Conservation (phyloP, 2,888 invertebrate genomes). For the Galeopsomyia nigrocyanea region DNA sequence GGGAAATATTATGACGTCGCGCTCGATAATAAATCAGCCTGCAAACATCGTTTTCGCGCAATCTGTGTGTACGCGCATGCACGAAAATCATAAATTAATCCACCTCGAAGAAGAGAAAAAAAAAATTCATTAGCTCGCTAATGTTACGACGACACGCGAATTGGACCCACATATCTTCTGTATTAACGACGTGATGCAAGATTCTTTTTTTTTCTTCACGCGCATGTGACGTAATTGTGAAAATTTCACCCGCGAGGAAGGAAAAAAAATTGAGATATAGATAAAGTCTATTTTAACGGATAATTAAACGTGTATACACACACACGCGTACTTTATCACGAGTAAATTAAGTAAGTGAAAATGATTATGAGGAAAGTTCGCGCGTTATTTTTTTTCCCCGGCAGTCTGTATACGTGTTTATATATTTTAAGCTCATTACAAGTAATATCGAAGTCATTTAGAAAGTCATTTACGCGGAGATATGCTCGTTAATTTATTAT, state of each 20-base stretch:
- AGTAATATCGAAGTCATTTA: conserved; percentile 24
- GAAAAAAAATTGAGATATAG: too few species aligned
- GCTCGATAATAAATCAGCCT: too few species aligned
- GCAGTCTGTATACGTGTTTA: background rate
- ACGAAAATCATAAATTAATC: too few species aligned
- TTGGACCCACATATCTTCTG: too few species aligned
- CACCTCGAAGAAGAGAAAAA: too few species aligned
- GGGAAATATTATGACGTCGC: too few species aligned
- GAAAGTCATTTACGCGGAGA: conserved; percentile 14
- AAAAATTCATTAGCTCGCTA: too few species aligned
- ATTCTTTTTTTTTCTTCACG: background rate
- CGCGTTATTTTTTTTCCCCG: conserved; percentile 1
- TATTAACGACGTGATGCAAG: background rate
- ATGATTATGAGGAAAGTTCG: background rate
- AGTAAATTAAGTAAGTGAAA: conserved; percentile 6
- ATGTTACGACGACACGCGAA: too few species aligned
- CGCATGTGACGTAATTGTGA: background rate
- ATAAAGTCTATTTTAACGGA: background rate
- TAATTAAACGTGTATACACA: background rate
- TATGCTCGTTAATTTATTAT: background rate
- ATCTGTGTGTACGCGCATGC: too few species aligned
- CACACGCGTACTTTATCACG: too few species aligned
- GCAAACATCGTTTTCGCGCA: too few species aligned
- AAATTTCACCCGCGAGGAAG: background rate
- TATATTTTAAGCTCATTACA: conserved; percentile 24